These are phyloP conservation scores for Cheumatopsyche charites DNA, from an alignment of 1,140 invertebrate species.

Conservation along the genomic window DNA sequence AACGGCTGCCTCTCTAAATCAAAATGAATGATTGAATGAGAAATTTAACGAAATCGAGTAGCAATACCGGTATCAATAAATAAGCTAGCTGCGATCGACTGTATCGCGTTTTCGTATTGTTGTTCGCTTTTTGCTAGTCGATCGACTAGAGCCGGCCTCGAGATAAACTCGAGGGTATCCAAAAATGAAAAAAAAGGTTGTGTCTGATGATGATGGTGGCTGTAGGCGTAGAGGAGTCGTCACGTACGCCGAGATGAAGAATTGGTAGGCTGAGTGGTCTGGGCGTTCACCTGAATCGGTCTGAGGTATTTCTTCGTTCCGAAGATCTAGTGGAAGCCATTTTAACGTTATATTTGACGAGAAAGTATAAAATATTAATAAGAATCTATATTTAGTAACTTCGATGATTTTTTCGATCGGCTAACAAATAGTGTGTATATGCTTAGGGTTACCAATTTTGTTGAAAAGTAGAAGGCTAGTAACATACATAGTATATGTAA, in stretches of 20 bases:
- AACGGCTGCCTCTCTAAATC: too few relatives aligned
- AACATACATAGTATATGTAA: too few relatives aligned
- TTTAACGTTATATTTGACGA: background rate
- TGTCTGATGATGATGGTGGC: conserved; percentile 11
- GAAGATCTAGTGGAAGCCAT: background rate
- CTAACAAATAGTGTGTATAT: too few relatives aligned
- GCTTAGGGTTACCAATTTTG: too few relatives aligned
- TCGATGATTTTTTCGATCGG: too few relatives aligned
- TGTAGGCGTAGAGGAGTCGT: conserved; percentile 23
- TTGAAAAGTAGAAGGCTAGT: too few relatives aligned
- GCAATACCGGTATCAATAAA: too few relatives aligned
- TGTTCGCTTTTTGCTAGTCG: background rate
- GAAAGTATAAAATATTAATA: too few relatives aligned
- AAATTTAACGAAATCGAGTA: too few relatives aligned
- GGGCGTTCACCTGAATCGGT: conserved; percentile 25
- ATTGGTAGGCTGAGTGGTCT: conserved; percentile 14
- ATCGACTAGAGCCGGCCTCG: conserved; percentile 3
- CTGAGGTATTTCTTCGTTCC: background rate
- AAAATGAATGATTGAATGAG: too few relatives aligned
- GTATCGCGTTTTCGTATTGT: background rate
- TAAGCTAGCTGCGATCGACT: background rate
- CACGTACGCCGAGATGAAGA: conserved; percentile 13
- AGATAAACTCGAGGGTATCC: conserved; percentile 7
- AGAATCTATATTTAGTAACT: too few relatives aligned
- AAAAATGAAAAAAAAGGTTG: conserved; percentile 15